Evolutionary conservation across 2,113 vertebrate genomes (phyloP), one percentile per base, ranked within the genome.

Genomic region (Actenoides hombroni): DNA sequence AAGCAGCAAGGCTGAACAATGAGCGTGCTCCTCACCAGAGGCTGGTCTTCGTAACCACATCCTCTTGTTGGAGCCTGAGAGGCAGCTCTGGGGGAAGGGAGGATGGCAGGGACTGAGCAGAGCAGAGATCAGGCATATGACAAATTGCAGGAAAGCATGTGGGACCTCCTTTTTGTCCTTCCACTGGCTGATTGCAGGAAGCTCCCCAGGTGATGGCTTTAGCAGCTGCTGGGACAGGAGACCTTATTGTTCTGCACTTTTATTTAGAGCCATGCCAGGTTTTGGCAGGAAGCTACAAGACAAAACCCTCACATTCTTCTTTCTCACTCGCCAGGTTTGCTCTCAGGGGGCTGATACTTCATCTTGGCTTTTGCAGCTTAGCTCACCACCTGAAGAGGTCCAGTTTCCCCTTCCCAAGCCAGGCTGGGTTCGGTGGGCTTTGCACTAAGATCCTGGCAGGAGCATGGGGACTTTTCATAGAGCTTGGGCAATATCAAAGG

Each of bases 171-270:
- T 92, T 96, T 86, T 84, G 80, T 97, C 89, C 90, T 86, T 85
- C 92, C 82, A 65, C 67, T 35, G 73, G 69, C 81, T 90, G 90
- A 86, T 94, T 95, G 93, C 92, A 95, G 93, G 97, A 97, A 97
- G 67, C 75, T 89, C 80, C 88, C 80, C 92, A 97, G 93, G 95
- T 97, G 79, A 95, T 21, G 9, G 81, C 85, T 95, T 94, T 91
- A 94, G 86, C 92, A 97, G 91, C 86, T 95, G 86, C 71, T 70
- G 96, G 84, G 83, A 95, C 70, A 92, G 78, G 77, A 90, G 78
- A 78, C 10, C 13, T 59, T 82, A 97, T 97, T 97, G 96, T 97
- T 97, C 89, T 8, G 53, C 1, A 2, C 70, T 92, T 0, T 0
- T 77, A 54, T 94, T 94, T 88, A 96, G 5, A 7, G 85, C 59